Percentiles rank a stretch among this genome's conserved stretches.
Evolutionary conservation across 2,797 vertebrate genomes (phyloP).

Genomic region (Macroramphosus scolopax): DNA sequence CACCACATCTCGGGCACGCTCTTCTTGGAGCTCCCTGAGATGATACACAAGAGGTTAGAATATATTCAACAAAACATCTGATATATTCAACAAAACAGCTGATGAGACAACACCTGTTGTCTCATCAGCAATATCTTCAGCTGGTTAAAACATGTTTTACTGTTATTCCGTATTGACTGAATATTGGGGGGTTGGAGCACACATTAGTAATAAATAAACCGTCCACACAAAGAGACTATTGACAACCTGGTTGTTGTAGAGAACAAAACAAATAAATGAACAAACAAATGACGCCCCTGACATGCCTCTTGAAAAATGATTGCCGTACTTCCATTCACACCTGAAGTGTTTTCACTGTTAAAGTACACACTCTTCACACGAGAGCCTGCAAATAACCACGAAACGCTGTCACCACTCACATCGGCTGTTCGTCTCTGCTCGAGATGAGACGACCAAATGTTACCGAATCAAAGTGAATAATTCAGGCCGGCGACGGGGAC

Average conservation of each 20-base stretch:
- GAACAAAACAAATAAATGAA: too few relatives aligned
- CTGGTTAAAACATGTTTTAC: too few relatives aligned
- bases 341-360: constrained; percentile 34
- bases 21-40: constrained; percentile 77
- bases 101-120: too few relatives aligned
- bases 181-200: too few relatives aligned
- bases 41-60: constrained; percentile 3
- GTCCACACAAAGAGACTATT: too few relatives aligned
- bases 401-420: constrained; percentile 2
- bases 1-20: constrained; percentile 80
- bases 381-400: constrained; percentile 11
- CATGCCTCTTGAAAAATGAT: constrained; percentile 31
- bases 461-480: constrained; percentile 78
- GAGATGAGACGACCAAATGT: constrained; percentile 62
- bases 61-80: neutral
- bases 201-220: too few relatives aligned
- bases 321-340: constrained; percentile 26
- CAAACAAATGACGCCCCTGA: too few relatives aligned
- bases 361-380: constrained; percentile 25
- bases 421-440: constrained; percentile 24
- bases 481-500: constrained; percentile 63
- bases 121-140: too few relatives aligned
- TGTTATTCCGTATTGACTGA: too few relatives aligned
- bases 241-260: too few relatives aligned
- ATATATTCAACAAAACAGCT: too few relatives aligned